These are phyloP conservation scores for Macroglossus sobrinus DNA, from an alignment of 2,113 vertebrate species.

Conservation along the genomic window DNA sequence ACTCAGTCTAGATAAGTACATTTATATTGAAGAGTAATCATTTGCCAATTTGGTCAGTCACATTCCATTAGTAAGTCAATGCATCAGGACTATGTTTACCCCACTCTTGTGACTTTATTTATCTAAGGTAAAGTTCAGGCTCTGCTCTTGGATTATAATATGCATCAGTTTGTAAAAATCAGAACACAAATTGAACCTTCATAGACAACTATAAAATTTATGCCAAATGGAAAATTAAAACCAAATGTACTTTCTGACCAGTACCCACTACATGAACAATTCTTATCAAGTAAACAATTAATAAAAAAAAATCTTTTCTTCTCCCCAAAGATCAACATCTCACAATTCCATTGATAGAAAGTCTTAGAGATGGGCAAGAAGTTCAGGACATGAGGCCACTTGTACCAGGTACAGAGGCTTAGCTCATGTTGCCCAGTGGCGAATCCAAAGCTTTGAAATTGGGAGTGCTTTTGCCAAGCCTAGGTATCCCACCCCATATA, in stretches of 20 bases:
- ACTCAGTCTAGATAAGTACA: background rate
- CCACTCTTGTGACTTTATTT: background rate
- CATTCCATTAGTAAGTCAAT: background rate
- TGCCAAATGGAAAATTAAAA: conserved; percentile 28
- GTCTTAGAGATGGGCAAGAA: background rate
- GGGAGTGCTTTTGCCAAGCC: background rate
- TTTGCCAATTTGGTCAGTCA: background rate
- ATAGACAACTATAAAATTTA: background rate
- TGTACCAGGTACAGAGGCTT: background rate
- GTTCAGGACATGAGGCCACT: too few relatives aligned
- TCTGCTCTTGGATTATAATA: background rate
- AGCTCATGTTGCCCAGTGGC: too few relatives aligned
- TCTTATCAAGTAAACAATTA: conserved; percentile 9
- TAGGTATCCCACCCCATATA: background rate
- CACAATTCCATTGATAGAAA: background rate
- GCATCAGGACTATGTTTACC: background rate
- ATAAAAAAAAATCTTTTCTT: background rate
- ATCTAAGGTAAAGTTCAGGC: background rate
- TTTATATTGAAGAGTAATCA: conserved; percentile 5
- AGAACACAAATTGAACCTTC: background rate
- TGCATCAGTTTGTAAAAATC: background rate
- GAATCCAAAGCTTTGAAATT: background rate
- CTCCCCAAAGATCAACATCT: background rate
- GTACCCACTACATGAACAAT: background rate
- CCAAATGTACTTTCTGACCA: conserved; percentile 3